Evolutionary conservation across 2,113 vertebrate genomes (phyloP).

Genomic region (Cyprinodon variegatus): DNA sequence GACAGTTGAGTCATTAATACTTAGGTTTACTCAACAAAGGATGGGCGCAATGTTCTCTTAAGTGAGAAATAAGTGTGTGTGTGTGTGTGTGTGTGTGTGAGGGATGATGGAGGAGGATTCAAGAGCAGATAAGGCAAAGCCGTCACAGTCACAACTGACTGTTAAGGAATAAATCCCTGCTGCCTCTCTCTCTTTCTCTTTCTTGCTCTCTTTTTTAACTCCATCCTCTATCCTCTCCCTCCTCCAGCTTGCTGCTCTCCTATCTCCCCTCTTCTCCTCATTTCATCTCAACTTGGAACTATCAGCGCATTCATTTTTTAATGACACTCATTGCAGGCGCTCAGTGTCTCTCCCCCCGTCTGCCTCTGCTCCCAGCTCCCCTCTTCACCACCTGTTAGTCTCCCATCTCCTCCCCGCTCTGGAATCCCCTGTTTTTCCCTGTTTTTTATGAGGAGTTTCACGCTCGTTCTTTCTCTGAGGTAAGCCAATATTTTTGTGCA

Average conservation of each 20-base stretch:
- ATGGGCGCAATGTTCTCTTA: neutral
- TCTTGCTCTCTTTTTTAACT: conserved; percentile 19
- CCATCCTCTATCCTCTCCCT: conserved; percentile 31
- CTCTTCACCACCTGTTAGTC: conserved; percentile 77
- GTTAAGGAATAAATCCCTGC: conserved; percentile 67
- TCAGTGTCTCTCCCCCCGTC: conserved; percentile 18
- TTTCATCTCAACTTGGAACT: conserved; percentile 67
- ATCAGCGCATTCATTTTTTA: conserved; percentile 59
- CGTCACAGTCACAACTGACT: conserved; percentile 68
- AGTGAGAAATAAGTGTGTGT: neutral
- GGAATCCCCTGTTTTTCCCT: conserved; percentile 66
- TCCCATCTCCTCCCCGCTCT: conserved; percentile 47
- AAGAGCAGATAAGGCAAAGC: conserved; percentile 29
- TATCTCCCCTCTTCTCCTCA: conserved; percentile 41
- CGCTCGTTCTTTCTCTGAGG: conserved; percentile 62
- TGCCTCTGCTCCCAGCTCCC: conserved; percentile 45
- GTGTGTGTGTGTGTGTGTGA: conserved; percentile 14
- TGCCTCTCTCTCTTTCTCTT: conserved; percentile 34
- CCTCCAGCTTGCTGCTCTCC: conserved; percentile 35
- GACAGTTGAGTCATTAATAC: too few relatives aligned
- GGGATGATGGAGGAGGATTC: conserved; percentile 19
- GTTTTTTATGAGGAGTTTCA: conserved; percentile 75
- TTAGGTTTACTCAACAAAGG: too few relatives aligned
- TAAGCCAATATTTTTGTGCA: conserved; percentile 49
- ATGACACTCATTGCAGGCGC: conserved; percentile 41